A percentile compares a stretch with the other conserved stretches of the same genome.
Evolutionary conservation across 2,113 vertebrate genomes (phyloP).

Genomic region (Nothoprocta pentlandii): DNA sequence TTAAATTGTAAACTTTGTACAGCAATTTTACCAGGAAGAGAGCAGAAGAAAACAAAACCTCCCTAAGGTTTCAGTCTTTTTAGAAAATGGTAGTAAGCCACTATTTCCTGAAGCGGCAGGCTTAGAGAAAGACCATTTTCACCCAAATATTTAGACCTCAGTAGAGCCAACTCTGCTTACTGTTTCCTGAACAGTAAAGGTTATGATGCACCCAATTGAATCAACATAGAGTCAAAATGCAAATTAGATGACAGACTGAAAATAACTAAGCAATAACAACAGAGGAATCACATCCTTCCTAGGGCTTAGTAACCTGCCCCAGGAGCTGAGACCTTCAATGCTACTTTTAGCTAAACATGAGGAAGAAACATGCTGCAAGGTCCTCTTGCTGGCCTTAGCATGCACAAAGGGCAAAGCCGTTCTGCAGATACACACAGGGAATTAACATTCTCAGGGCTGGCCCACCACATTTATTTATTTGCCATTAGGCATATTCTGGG

Average conservation of each 20-base stretch:
- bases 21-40: conserved; percentile 28
- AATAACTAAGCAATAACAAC: conserved; percentile 62
- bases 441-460: neutral
- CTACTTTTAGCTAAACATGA: conserved; percentile 40
- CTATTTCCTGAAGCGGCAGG: neutral
- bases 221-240: conserved; percentile 57
- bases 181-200: conserved; percentile 25
- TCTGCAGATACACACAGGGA: conserved; percentile 1
- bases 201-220: conserved; percentile 9
- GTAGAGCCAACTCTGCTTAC: neutral
- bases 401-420: conserved; percentile 42
- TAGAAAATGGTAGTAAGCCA: neutral
- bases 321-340: conserved; percentile 48
- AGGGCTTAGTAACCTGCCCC: conserved; percentile 61
- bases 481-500: conserved; percentile 26
- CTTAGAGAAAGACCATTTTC: neutral
- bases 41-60: neutral
- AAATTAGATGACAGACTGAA: conserved; percentile 72
- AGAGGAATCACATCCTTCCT: conserved; percentile 52
- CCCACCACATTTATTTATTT: conserved; percentile 65
- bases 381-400: neutral
- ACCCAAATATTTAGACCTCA: neutral
- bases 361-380: conserved; percentile 21
- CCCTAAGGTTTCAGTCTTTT: neutral
- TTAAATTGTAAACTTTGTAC: conserved; percentile 34